phyloP scores from a whole-genome alignment of 2,113 vertebrate genomes.

The Brachypteracias leptosomus region DNA sequence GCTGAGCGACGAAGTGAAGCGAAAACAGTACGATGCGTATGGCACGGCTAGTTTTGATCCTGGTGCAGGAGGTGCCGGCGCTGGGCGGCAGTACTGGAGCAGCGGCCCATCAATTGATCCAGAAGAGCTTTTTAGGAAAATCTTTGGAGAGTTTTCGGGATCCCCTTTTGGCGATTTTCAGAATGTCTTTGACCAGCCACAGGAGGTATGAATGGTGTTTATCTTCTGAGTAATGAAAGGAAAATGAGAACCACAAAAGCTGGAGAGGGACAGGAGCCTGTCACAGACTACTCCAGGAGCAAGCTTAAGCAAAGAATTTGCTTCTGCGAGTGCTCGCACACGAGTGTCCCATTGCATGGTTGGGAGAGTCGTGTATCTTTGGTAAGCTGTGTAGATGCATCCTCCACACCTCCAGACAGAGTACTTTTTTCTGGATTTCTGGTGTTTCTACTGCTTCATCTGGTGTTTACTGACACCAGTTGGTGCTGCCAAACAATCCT shows the following conservation, averaged over 20 bases:
- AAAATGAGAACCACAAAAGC: not conserved
- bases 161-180: constrained; percentile 89
- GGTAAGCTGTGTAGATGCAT: not conserved
- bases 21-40: constrained; percentile 92
- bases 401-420: not conserved
- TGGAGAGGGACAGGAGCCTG: not conserved
- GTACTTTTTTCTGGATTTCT: not conserved
- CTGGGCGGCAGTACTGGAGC: constrained; percentile 87
- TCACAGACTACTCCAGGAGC: accelerated
- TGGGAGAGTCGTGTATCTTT: not conserved
- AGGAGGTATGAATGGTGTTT: constrained; percentile 79
- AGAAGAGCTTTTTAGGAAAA: constrained; percentile 95
- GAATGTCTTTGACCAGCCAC: constrained; percentile 87
- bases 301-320: not conserved
- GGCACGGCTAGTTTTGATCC: constrained; percentile 85
- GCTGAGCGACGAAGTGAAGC: constrained; percentile 89
- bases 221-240: not conserved
- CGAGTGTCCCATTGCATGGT: accelerated
- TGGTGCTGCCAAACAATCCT: not conserved
- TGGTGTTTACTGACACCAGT: not conserved
- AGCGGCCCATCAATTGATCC: constrained; percentile 84
- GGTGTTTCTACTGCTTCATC: not conserved
- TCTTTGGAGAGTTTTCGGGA: constrained; percentile 93
- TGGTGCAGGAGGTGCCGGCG: constrained; percentile 58
- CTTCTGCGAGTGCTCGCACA: not conserved